Evolutionary conservation across 2,797 vertebrate species (phyloP).

Genomic region (Falco rusticolus): DNA sequence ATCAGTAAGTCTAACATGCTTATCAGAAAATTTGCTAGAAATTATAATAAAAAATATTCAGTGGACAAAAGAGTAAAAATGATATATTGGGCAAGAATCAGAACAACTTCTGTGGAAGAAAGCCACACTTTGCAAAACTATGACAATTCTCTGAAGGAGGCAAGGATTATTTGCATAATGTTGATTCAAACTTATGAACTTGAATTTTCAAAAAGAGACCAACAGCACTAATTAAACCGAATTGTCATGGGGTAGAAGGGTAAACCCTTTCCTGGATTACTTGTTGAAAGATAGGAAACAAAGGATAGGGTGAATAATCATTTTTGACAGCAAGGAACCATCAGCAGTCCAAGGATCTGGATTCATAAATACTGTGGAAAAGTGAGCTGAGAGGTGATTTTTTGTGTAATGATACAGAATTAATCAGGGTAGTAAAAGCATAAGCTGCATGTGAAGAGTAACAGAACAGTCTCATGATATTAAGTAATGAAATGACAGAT

Average conservation of each 20-base stretch:
- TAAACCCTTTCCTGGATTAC: neutral
- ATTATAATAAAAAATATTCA: neutral
- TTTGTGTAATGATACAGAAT: neutral
- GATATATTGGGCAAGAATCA: neutral
- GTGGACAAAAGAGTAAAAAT: neutral
- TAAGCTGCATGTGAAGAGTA: neutral
- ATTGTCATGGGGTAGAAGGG: neutral
- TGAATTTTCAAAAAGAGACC: neutral
- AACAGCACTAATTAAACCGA: neutral
- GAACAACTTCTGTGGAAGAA: neutral
- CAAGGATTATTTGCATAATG: neutral
- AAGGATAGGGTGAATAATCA: neutral
- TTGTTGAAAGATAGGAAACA: neutral
- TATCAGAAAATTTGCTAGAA: neutral
- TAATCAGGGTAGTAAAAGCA: slow-evolving; percentile 4
- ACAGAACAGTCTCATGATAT: neutral
- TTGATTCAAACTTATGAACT: neutral
- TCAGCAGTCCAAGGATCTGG: neutral
- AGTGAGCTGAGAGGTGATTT: neutral
- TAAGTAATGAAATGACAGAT: slow-evolving; percentile 13
- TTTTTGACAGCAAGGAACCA: neutral
- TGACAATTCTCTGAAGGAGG: neutral
- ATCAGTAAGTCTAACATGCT: neutral
- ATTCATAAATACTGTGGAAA: neutral
- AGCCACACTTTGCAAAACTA: neutral